Conservation (phyloP, 2,888 invertebrate genomes). For the Gonocerus acuteangulatus region DNA sequence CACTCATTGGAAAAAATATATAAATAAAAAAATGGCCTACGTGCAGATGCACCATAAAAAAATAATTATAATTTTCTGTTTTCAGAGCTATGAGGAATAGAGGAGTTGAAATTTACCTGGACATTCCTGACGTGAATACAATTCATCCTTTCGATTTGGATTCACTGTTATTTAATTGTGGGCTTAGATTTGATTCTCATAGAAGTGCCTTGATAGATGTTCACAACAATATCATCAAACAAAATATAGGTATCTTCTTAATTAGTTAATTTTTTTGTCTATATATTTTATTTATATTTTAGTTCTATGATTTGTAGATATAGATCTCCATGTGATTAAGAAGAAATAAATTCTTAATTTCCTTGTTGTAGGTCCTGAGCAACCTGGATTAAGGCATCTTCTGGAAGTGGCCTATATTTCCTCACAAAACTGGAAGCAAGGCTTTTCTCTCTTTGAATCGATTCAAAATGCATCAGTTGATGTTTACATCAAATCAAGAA, state of each 20-base stretch:
- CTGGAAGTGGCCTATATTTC: conserved; percentile 57
- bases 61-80: too few relatives aligned
- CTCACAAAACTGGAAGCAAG: conserved; percentile 56
- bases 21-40: too few relatives aligned
- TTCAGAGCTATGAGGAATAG: conserved; percentile 96
- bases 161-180: conserved; percentile 46
- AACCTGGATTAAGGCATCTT: conserved; percentile 56
- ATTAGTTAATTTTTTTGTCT: conserved; percentile 7
- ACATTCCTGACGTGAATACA: conserved; percentile 39
- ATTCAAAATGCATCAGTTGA: conserved; percentile 54
- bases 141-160: conserved; percentile 46
- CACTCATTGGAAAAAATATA: too few relatives aligned
- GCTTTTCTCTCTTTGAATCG: conserved; percentile 49
- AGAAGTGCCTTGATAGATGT: conserved; percentile 24
- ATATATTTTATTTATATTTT: conserved; percentile 16
- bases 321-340: neutral
- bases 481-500: conserved; percentile 56
- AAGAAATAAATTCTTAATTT: neutral
- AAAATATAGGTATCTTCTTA: conserved; percentile 21
- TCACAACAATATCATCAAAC: conserved; percentile 23
- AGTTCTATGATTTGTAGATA: conserved; percentile 1
- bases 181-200: conserved; percentile 41
- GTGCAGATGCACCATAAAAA: too few relatives aligned
- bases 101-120: conserved; percentile 79
- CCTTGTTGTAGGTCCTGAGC: conserved; percentile 49